A percentile compares a stretch with the other conserved stretches of the same genome.
These are phyloP conservation scores for Nyctereutes procyonoides DNA, from an alignment of 2,113 vertebrate genomes.

Conservation along the genomic window DNA sequence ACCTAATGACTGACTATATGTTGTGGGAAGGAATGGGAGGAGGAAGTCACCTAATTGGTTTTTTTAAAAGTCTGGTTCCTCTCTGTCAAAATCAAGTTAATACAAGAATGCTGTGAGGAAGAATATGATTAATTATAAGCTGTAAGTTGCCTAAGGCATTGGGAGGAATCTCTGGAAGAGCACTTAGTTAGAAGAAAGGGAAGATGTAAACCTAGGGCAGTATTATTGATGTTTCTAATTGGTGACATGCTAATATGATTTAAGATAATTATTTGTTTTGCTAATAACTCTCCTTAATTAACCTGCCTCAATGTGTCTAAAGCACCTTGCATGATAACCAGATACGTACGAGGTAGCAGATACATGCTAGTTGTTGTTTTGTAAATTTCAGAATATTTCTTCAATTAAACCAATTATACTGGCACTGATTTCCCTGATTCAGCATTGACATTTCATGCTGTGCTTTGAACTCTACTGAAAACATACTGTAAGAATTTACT, in stretches of 20 bases:
- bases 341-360: not conserved
- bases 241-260: conserved; percentile 37
- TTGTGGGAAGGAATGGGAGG: not conserved
- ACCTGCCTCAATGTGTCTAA: conserved; percentile 12
- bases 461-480: conserved; percentile 51
- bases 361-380: conserved; percentile 27
- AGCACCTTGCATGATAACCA: not conserved
- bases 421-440: conserved; percentile 51
- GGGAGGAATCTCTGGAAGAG: not conserved
- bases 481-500: not conserved
- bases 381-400: conserved; percentile 56
- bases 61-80: not conserved
- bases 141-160: not conserved
- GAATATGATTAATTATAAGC: conserved; percentile 33
- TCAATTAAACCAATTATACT: conserved; percentile 38
- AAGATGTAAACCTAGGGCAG: not conserved
- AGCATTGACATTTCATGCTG: conserved; percentile 7
- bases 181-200: not conserved
- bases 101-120: conserved; percentile 27
- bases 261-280: conserved; percentile 57
- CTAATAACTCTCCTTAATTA: conserved; percentile 44
- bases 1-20: not conserved
- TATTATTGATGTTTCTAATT: conserved; percentile 17
- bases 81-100: conserved; percentile 40
- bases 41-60: not conserved